Conservation (phyloP, 2,113 vertebrate genomes). For the Trogon melanurus region DNA sequence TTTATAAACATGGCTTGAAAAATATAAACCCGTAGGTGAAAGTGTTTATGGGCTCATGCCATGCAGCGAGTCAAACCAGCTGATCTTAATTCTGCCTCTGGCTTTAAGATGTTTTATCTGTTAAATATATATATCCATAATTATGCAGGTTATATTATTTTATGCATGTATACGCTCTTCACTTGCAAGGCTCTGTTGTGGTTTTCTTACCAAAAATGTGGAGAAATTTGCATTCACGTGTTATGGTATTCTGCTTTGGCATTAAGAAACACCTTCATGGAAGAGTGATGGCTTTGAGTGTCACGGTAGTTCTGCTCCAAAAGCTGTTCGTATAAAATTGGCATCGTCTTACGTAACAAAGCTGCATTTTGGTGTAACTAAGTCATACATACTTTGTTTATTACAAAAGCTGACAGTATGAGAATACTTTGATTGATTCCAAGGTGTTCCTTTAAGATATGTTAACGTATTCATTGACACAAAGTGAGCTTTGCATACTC, state of each 20-base stretch:
- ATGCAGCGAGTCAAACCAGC: not conserved
- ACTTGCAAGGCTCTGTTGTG: not conserved
- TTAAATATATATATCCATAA: not conserved
- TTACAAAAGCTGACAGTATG: not conserved
- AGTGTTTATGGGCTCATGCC: not conserved
- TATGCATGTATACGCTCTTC: not conserved
- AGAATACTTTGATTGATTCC: not conserved
- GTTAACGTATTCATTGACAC: not conserved
- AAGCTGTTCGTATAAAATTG: not conserved
- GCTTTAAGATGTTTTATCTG: not conserved
- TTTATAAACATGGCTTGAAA: not conserved
- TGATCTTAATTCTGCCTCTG: not conserved
- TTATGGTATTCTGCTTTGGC: not conserved
- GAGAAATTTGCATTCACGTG: not conserved
- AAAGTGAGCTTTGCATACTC: not conserved
- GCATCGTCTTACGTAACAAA: not conserved
- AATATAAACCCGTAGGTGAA: not conserved
- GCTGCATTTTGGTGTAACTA: not conserved
- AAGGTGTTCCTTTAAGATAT: not conserved
- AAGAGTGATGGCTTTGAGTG: not conserved
- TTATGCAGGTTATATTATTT: not conserved
- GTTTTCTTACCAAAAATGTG: not conserved
- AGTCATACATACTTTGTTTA: not conserved
- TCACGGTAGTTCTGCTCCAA: not conserved
- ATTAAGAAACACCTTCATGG: not conserved